Conservation (phyloP, 92 coral and sea anemone genomes). For the Metridium senile region DNA sequence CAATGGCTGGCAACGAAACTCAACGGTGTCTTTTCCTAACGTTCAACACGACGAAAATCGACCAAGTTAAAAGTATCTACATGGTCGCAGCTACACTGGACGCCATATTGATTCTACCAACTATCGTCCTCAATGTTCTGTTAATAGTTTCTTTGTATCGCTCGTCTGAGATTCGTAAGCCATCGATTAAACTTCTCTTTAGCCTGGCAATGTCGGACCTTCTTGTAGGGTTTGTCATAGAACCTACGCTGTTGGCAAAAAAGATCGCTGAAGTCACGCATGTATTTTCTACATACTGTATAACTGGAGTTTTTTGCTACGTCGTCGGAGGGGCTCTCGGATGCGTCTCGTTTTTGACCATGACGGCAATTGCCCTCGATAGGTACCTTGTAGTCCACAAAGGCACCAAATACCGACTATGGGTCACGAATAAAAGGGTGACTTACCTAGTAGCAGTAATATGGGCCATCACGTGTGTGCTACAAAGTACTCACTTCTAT, state of each 20-base stretch:
- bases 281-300: constrained; percentile 7
- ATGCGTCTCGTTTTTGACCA: constrained; percentile 20
- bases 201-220: constrained; percentile 38
- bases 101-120: constrained; percentile 28
- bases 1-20: constrained; percentile 10
- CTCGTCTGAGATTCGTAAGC: constrained; percentile 34
- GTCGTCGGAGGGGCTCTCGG: constrained; percentile 10
- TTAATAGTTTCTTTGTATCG: constrained; percentile 36
- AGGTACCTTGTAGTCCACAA: constrained; percentile 33
- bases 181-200: constrained; percentile 30
- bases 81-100: constrained; percentile 17
- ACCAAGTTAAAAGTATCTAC: constrained; percentile 26
- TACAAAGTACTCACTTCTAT: background rate
- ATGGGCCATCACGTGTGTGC: background rate
- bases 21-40: constrained; percentile 30
- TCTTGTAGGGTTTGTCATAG: constrained; percentile 18
- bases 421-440: constrained; percentile 32
- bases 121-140: constrained; percentile 23
- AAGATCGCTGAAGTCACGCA: constrained; percentile 30
- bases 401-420: constrained; percentile 23
- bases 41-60: constrained; percentile 24
- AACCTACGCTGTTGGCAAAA: constrained; percentile 23
- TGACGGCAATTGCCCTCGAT: constrained; percentile 21
- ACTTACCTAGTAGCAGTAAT: background rate
- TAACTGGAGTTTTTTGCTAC: constrained; percentile 8